Percentiles rank a stretch among this genome's conserved stretches.
Evolutionary conservation across 2,797 vertebrate genomes (phyloP).

Genomic region (Microhierax caerulescens): DNA sequence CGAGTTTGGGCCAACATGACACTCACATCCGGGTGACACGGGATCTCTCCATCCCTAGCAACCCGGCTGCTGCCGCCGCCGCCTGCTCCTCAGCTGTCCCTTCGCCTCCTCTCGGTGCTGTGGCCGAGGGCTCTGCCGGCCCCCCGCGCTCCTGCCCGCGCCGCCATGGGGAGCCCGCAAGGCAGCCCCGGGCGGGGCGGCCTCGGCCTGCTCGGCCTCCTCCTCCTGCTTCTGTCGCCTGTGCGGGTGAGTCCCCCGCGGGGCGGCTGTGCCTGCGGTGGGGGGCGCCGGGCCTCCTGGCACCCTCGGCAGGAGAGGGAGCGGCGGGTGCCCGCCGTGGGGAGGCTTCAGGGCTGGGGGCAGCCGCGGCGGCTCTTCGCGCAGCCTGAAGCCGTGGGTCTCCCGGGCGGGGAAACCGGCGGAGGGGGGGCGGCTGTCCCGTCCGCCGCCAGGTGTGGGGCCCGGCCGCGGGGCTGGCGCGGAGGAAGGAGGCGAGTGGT

Average conservation of each 20-base stretch:
- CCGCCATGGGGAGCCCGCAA: neutral
- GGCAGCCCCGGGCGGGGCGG: neutral
- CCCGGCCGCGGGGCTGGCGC: neutral
- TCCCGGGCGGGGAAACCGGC: neutral
- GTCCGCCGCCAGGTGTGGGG: rapidly evolving
- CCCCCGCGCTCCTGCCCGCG: neutral
- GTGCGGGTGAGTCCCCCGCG: slow-evolving; percentile 19
- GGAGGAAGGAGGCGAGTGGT: neutral
- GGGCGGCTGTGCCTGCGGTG: neutral
- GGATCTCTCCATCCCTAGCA: slow-evolving; percentile 73
- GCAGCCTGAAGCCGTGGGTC: neutral
- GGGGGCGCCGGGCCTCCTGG: neutral
- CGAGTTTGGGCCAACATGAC: slow-evolving; percentile 81
- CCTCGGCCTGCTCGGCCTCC: neutral
- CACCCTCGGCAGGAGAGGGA: neutral
- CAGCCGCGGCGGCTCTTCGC: neutral
- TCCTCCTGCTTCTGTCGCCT: neutral
- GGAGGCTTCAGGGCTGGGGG: neutral
- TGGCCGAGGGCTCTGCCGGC: neutral
- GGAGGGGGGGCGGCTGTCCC: neutral
- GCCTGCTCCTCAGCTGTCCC: no score
- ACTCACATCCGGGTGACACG: slow-evolving; percentile 90
- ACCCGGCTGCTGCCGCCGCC: slow-evolving; percentile 49
- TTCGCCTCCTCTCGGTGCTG: neutral
- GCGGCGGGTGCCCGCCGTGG: neutral